phyloP scores from a whole-genome alignment of 2,113 vertebrate genomes.

The Phainopepla nitens region DNA sequence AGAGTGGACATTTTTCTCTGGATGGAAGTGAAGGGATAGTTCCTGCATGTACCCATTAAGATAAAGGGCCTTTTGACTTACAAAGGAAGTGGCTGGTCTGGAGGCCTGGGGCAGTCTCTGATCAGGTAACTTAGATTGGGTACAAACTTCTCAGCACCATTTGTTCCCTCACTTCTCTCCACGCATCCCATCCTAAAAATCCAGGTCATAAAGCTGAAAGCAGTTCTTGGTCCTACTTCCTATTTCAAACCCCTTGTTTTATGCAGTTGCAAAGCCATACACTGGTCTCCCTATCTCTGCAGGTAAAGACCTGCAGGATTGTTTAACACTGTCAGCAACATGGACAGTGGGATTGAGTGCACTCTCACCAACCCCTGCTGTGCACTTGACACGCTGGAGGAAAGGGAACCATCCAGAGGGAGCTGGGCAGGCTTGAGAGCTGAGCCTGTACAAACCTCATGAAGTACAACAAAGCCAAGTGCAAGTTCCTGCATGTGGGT shows the following conservation, averaged over 20 bases:
- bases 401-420: background rate
- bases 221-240: background rate
- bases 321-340: background rate
- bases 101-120: background rate
- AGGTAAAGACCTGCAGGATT: background rate
- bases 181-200: background rate
- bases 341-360: background rate
- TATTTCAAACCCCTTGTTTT: background rate
- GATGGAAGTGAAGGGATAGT: background rate
- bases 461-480: background rate
- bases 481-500: background rate
- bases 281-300: background rate
- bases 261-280: background rate
- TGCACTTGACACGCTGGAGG: background rate
- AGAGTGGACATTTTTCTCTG: background rate
- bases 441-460: background rate
- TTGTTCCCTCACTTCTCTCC: background rate
- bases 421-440: background rate
- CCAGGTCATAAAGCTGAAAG: background rate
- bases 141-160: background rate
- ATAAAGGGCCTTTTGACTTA: background rate
- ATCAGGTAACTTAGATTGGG: background rate
- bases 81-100: background rate
- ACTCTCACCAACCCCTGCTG: background rate
- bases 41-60: background rate